A percentile compares a stretch with the other conserved stretches of the same genome.
These are phyloP conservation scores for Nicator chloris DNA, from an alignment of 2,113 vertebrate genomes.

Conservation along the genomic window DNA sequence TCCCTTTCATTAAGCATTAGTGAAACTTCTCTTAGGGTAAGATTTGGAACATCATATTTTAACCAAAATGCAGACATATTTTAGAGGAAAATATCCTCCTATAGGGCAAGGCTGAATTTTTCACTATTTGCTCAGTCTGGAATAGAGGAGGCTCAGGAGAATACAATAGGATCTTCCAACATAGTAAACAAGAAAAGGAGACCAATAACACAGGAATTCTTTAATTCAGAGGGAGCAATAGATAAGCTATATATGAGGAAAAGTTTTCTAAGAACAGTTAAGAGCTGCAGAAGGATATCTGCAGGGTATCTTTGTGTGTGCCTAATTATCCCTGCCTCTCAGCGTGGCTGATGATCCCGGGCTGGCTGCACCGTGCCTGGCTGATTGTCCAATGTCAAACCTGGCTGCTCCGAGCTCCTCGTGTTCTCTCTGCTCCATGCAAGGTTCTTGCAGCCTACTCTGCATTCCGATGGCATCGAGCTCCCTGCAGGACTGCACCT, in stretches of 20 bases:
- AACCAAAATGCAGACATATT: background rate
- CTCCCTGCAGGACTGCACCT: background rate
- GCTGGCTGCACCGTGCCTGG: background rate
- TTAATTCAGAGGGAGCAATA: background rate
- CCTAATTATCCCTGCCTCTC: slow-evolving; percentile 16
- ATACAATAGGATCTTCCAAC: background rate
- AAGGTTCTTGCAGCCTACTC: background rate
- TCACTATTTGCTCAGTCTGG: background rate
- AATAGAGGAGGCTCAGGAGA: background rate
- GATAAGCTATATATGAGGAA: background rate
- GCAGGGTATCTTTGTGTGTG: slow-evolving; percentile 17
- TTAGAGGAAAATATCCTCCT: background rate
- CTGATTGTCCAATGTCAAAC: background rate
- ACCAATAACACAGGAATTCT: background rate
- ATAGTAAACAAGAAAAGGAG: background rate
- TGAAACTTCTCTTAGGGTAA: background rate
- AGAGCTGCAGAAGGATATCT: slow-evolving; percentile 31
- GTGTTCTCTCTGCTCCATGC: background rate
- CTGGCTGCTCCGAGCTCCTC: background rate
- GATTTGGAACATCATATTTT: background rate
- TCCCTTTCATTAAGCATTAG: background rate
- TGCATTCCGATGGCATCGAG: background rate
- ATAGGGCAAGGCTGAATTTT: background rate
- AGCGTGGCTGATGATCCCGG: background rate
- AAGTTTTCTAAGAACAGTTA: slow-evolving; percentile 3